Conservation (phyloP, 2,113 vertebrate genomes). For the Psittacula cyanocephala region DNA sequence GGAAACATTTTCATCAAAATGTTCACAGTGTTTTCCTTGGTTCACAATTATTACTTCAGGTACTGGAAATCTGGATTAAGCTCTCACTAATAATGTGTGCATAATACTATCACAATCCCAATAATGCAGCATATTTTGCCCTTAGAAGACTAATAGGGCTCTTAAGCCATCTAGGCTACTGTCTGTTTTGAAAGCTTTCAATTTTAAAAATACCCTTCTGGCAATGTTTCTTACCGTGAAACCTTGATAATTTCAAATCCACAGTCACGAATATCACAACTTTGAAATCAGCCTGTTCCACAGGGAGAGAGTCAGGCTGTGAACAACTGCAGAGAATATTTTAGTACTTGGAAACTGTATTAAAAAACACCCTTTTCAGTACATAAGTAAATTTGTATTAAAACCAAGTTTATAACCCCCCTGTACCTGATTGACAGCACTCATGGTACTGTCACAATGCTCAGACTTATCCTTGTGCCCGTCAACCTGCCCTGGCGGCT, state of each 20-base stretch:
- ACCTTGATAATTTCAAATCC: neutral
- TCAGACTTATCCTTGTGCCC: neutral
- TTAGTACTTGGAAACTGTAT: neutral
- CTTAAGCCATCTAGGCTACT: neutral
- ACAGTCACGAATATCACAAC: neutral
- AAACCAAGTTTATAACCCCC: neutral
- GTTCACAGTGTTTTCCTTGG: neutral
- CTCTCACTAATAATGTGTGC: neutral
- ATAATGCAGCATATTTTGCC: neutral
- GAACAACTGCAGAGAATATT: neutral
- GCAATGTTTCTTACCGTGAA: neutral
- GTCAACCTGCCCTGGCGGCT: accelerated
- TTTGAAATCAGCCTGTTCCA: neutral
- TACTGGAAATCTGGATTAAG: neutral
- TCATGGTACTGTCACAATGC: neutral
- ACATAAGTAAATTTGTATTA: neutral
- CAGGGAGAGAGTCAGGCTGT: neutral
- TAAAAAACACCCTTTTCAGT: neutral
- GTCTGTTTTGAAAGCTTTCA: neutral
- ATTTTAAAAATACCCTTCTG: neutral
- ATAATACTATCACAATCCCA: neutral
- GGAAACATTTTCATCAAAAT: neutral
- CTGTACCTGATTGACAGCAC: neutral
- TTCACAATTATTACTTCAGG: neutral
- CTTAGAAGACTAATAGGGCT: neutral